phyloP scores from a whole-genome alignment of 2,888 invertebrate genomes.

The Drosophila phalerata region DNA sequence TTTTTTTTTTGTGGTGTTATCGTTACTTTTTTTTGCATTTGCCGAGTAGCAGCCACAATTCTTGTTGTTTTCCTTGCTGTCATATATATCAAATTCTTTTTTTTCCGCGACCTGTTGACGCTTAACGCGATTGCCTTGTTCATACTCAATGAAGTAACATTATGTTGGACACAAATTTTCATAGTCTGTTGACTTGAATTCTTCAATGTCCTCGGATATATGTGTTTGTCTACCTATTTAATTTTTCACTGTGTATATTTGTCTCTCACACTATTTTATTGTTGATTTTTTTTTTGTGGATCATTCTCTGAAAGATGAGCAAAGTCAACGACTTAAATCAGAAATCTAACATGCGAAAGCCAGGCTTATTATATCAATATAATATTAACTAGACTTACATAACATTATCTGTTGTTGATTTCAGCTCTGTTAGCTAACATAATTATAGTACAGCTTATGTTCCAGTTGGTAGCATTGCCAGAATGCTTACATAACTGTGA shows the following conservation, averaged over 20 bases:
- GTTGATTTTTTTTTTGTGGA: too few relatives aligned
- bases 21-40: constrained; percentile 26
- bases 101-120: constrained; percentile 51
- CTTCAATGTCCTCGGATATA: neutral
- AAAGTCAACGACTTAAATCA: too few relatives aligned
- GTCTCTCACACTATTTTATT: too few relatives aligned
- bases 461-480: neutral
- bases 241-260: neutral
- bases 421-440: neutral
- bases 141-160: constrained; percentile 27
- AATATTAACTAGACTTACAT: too few relatives aligned
- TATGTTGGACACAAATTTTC: constrained; percentile 33
- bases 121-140: constrained; percentile 30
- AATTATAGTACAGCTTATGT: too few relatives aligned
- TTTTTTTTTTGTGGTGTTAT: constrained; percentile 5
- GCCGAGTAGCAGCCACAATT: constrained; percentile 26
- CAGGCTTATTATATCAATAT: too few relatives aligned
- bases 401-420: neutral
- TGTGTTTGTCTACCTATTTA: neutral
- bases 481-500: too few relatives aligned
- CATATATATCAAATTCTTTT: constrained; percentile 33
- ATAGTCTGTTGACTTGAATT: constrained; percentile 1
- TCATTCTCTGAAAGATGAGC: too few relatives aligned
- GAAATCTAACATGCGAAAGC: too few relatives aligned
- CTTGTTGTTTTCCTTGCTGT: constrained; percentile 37